Base-by-base conservation (phyloP, 2,888 invertebrate species). In the Baronia brevicornis region DNA sequence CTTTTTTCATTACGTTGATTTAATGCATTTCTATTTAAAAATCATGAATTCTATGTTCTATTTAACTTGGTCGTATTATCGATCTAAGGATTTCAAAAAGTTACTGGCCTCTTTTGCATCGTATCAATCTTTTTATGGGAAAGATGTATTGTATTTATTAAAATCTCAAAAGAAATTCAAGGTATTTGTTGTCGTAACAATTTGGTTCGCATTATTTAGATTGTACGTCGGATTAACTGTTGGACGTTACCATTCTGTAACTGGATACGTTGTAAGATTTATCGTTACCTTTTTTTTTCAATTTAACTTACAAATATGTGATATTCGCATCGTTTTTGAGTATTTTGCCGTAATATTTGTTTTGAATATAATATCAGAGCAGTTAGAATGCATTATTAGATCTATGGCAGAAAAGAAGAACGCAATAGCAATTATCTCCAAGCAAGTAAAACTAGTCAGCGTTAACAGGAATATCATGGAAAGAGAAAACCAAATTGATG, bases 361-460 rank as follows among this genome's bases (percentile, higher is more conserved):
- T 5, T 17, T 33, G 14, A 22, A 12, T 10, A 5, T 22, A 7
- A 27, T 33, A 14, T 33, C 33, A 2, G 27, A 26, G 15, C 33
- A 33, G 9, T 5, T 33, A 7, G 33, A 33, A 11, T 27, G 27
- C 15, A 17, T 27, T 17, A 17, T 33, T 5, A 17, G 27, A 12
- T 27, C 15, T 10, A 3, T 27, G 2, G 5, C 8, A 6, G 22
- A 17, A 8, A 22, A 27, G 4, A 27, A 22, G 10, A 5, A n/a
- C 1, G 14, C 9, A 5, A 21, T 14, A n/a, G 7, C 11, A 3
- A 2, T 3, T 3, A 20, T 10, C 3, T 14, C 7, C 3, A 6
- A 17, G 18, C 9, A n/a, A 7, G 10, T 3, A 3, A n/a, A 22
- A 1, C 8, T 15, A 2, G 5, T 10, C n/a, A n/a, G n/a, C n/a